Evolutionary conservation across 2,888 invertebrate species (phyloP).

Genomic region (Dicranocentrus wangi): DNA sequence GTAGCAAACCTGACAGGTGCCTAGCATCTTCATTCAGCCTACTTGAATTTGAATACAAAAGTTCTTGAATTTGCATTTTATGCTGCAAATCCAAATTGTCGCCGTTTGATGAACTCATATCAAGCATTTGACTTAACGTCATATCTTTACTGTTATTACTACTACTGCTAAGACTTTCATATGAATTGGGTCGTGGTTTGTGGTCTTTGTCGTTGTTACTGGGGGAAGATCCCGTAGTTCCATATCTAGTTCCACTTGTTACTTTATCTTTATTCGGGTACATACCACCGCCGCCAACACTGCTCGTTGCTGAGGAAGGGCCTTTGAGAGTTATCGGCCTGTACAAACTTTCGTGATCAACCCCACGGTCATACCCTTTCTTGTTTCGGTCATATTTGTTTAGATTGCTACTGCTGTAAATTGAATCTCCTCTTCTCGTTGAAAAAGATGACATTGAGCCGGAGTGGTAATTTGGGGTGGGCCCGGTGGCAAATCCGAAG

Average conservation of each 20-base stretch:
- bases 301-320: not conserved
- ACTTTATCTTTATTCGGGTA: constrained; percentile 38
- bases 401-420: constrained; percentile 25
- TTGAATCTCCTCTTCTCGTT: constrained; percentile 41
- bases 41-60: constrained; percentile 71
- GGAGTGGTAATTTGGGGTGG: constrained; percentile 21
- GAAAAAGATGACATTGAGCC: constrained; percentile 35
- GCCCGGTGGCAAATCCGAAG: constrained; percentile 49
- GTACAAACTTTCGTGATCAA: constrained; percentile 48
- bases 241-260: constrained; percentile 35
- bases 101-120: constrained; percentile 62
- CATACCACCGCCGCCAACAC: constrained; percentile 5
- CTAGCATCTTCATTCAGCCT: constrained; percentile 70
- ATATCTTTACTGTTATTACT: constrained; percentile 65
- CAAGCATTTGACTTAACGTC: constrained; percentile 70
- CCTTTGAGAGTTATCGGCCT: constrained; percentile 40
- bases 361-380: constrained; percentile 52
- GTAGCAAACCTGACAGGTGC: constrained; percentile 71
- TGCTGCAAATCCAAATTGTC: constrained; percentile 69
- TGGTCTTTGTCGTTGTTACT: constrained; percentile 39
- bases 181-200: constrained; percentile 23
- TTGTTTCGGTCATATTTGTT: constrained; percentile 38
- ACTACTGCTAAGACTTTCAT: constrained; percentile 14
- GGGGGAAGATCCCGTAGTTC: constrained; percentile 16
- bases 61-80: constrained; percentile 70